These are phyloP conservation scores for Phasia obesa DNA, from an alignment of 2,888 invertebrate genomes.

Conservation along the genomic window DNA sequence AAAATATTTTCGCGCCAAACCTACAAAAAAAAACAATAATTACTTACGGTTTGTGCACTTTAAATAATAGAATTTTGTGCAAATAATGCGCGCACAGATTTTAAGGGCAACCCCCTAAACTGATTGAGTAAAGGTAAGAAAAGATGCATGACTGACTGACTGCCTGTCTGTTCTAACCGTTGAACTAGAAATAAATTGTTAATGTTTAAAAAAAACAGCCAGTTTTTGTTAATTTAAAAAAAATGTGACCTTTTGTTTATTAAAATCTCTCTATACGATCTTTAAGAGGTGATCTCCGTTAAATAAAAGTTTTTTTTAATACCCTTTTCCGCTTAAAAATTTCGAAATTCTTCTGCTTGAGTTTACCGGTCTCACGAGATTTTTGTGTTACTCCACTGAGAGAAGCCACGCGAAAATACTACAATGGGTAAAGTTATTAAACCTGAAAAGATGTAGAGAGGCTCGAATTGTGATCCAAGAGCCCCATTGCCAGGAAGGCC, in stretches of 20 bases:
- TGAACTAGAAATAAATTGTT: constrained; percentile 53
- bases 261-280: neutral
- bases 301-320: no score
- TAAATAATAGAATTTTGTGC: neutral
- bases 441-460: no score
- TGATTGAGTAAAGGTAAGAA: constrained; percentile 17
- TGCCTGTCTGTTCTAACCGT: constrained; percentile 4
- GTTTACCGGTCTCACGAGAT: no score
- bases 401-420: no score
- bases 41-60: constrained; percentile 61
- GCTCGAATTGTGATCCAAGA: no score
- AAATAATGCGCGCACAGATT: neutral
- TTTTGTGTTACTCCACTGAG: no score
- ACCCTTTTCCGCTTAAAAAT: no score
- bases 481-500: no score
- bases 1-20: constrained; percentile 70
- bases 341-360: no score
- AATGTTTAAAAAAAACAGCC: constrained; percentile 4
- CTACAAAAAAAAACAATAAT: constrained; percentile 53
- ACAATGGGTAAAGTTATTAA: no score
- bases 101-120: constrained; percentile 64
- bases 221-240: neutral
- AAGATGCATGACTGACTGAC: neutral
- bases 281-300: neutral
- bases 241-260: constrained; percentile 45